Conservation (phyloP, 2,113 vertebrate species). For the Arizona elegans region DNA sequence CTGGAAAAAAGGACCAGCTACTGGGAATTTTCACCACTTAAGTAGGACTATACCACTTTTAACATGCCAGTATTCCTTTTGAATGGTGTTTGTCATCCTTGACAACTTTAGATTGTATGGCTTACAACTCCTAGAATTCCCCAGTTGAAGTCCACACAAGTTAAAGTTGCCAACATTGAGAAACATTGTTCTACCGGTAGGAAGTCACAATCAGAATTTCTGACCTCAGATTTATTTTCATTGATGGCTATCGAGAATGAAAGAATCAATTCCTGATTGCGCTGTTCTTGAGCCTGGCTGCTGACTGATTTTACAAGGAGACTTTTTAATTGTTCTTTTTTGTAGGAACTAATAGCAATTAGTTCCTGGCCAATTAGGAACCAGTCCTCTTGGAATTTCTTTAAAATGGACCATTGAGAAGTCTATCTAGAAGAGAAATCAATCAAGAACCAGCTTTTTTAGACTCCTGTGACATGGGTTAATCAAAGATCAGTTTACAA, state of each 20-base stretch:
- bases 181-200: background rate
- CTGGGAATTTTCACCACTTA: background rate
- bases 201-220: background rate
- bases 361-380: background rate
- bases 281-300: background rate
- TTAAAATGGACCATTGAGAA: background rate
- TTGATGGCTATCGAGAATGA: background rate
- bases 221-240: background rate
- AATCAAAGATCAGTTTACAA: background rate
- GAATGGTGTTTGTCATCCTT: background rate
- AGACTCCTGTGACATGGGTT: background rate
- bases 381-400: background rate
- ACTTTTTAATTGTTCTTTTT: background rate
- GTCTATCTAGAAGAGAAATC: background rate
- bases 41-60: background rate
- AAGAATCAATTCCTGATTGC: background rate
- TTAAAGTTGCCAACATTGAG: background rate
- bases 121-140: background rate
- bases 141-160: background rate
- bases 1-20: background rate
- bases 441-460: background rate
- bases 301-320: background rate
- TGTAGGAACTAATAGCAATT: background rate
- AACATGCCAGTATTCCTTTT: background rate
- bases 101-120: background rate